Base-by-base conservation (phyloP, 2,113 vertebrate genomes). In the Hippocampus mohnikei region DNA sequence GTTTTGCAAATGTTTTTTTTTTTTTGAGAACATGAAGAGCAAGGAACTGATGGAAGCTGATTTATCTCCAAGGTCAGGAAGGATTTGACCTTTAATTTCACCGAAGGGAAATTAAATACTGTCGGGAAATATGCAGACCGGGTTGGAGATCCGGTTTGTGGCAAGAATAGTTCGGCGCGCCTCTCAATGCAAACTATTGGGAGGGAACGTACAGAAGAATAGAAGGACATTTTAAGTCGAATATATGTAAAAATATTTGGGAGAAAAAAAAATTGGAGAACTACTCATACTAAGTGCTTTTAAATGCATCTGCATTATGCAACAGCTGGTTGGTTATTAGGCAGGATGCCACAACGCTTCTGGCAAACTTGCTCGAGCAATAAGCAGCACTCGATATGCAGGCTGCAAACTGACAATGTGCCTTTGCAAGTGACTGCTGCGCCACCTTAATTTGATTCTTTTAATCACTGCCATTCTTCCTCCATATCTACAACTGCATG, bases 41-140 rank as follows among this genome's bases (percentile, higher is more conserved):
- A 50, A 44, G 37, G 53, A 66, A 42, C 46, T 63, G 37, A 85
- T 84, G 72, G 68, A 80, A 87, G 71, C 70, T 74, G 89, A 86
- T 87, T 82, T 76, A 80, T 84, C 77, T 81, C 66, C n/a, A 41
- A 81, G 80, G 66, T 50, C 16, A 42, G 74, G 78, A 78, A 83
- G 73, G 50, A 53, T 69, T 59, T 84, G 83, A 88, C 85, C 88
- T 88, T 89, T 88, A 76, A 27, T 70, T 72, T n/a, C n/a, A n/a
- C n/a, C n/a, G n/a, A n/a, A n/a, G n/a, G n/a, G n/a, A n/a, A n/a
- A n/a, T n/a, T n/a, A n/a, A n/a, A n/a, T n/a, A n/a, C n/a, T n/a
- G 46, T 42, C 25, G 37, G 42, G 48, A 50, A 60, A 15, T 58
- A 42, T 52, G 27, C 46, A 60, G 53, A 50, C 21, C 4, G 52